These are phyloP conservation scores for Fissipunctia ypsillon DNA, from an alignment of 2,888 invertebrate genomes.

Conservation along the genomic window DNA sequence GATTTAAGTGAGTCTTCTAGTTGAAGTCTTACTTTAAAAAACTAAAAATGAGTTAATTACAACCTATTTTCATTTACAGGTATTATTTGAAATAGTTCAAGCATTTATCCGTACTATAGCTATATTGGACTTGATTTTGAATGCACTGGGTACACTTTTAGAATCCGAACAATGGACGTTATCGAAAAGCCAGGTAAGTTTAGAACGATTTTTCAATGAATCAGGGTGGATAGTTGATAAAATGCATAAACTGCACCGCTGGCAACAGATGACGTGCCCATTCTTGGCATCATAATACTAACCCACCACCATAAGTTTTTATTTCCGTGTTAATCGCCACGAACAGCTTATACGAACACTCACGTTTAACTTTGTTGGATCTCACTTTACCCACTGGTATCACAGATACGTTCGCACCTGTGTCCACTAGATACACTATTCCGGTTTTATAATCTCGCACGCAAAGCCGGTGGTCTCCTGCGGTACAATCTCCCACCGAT, in stretches of 20 bases:
- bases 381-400: too few relatives aligned
- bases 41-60: not conserved
- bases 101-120: slow-evolving; percentile 9
- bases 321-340: too few relatives aligned
- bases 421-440: too few relatives aligned
- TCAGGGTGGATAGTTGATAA: not conserved
- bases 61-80: slow-evolving; percentile 4
- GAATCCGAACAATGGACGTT: not conserved
- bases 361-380: too few relatives aligned
- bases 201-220: not conserved
- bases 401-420: too few relatives aligned
- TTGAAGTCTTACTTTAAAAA: not conserved
- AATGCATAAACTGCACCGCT: not conserved
- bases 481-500: too few relatives aligned
- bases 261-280: too few relatives aligned
- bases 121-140: not conserved
- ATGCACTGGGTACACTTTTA: not conserved
- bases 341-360: too few relatives aligned
- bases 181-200: not conserved
- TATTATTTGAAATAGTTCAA: not conserved
- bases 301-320: too few relatives aligned
- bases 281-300: not conserved
- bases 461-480: too few relatives aligned
- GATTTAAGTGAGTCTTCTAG: not conserved
- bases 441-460: too few relatives aligned